Conservation (phyloP, 2,888 invertebrate genomes). For the Sinohyriopsis cumingii region DNA sequence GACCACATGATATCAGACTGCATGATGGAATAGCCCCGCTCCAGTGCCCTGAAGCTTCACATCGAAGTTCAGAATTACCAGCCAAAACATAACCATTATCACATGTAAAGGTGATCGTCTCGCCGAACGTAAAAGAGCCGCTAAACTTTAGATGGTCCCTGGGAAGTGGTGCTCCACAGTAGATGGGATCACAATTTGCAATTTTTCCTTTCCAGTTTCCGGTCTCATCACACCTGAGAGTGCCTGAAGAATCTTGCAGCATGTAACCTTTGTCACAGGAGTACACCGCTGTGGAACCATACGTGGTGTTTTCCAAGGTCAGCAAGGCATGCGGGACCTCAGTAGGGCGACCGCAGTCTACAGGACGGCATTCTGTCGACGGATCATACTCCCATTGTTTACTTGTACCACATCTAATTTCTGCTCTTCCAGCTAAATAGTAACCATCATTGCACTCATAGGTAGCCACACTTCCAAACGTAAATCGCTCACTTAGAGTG, state of each 20-base stretch:
- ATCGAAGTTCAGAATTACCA: constrained; percentile 37
- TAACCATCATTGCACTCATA: constrained; percentile 53
- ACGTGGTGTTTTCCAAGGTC: constrained; percentile 55
- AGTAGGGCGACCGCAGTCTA: constrained; percentile 50
- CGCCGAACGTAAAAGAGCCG: constrained; percentile 5
- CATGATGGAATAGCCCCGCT: constrained; percentile 37
- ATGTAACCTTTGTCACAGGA: constrained; percentile 60
- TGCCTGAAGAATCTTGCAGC: constrained; percentile 31
- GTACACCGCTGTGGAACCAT: constrained; percentile 53
- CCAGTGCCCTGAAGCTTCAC: constrained; percentile 38
- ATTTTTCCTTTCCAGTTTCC: constrained; percentile 59
- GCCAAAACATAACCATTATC: constrained; percentile 38
- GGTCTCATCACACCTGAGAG: constrained; percentile 47
- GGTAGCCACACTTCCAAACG: constrained; percentile 36
- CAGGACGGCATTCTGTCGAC: constrained; percentile 36
- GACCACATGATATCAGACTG: constrained; percentile 44
- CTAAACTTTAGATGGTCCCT: constrained; percentile 12
- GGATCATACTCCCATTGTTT: constrained; percentile 39
- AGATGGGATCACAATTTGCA: constrained; percentile 58
- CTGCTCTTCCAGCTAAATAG: constrained; percentile 36
- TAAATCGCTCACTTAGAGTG: constrained; percentile 20
- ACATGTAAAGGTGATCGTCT: constrained; percentile 15
- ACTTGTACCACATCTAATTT: constrained; percentile 36
- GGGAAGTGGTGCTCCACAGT: constrained; percentile 46
- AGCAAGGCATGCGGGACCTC: constrained; percentile 69